Evolutionary conservation across 2,113 vertebrate species (phyloP).

Genomic region (Typhlomys cinereus): DNA sequence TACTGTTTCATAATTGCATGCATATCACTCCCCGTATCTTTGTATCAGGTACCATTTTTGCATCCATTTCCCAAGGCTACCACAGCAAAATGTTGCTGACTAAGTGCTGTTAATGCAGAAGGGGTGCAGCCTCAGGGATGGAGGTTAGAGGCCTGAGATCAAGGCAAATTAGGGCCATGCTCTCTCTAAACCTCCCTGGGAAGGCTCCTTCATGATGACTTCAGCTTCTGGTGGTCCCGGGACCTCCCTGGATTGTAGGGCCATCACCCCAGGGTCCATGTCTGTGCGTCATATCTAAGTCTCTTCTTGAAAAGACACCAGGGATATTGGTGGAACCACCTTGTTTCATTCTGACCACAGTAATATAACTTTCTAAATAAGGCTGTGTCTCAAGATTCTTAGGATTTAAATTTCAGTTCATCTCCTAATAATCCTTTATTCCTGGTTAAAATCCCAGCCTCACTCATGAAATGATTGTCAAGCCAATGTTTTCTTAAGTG

Average conservation of each 20-base stretch:
- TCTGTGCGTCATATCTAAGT: not conserved
- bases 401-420: not conserved
- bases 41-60: not conserved
- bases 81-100: not conserved
- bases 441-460: not conserved
- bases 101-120: not conserved
- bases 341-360: not conserved
- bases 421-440: not conserved
- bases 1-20: not conserved
- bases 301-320: not conserved
- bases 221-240: not conserved
- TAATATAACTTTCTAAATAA: not conserved
- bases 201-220: not conserved
- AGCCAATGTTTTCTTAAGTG: conserved; percentile 13
- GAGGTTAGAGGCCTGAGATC: not conserved
- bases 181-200: not conserved
- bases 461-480: not conserved
- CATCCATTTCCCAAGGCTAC: not conserved
- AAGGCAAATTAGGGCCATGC: not conserved
- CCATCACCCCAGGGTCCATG: not conserved
- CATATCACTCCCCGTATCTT: not conserved
- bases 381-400: not conserved
- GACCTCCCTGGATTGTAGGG: not conserved
- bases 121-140: not conserved
- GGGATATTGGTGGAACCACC: not conserved